Evolutionary conservation across 2,113 vertebrate species (phyloP).

Genomic region (Herpetotheres cachinnans): DNA sequence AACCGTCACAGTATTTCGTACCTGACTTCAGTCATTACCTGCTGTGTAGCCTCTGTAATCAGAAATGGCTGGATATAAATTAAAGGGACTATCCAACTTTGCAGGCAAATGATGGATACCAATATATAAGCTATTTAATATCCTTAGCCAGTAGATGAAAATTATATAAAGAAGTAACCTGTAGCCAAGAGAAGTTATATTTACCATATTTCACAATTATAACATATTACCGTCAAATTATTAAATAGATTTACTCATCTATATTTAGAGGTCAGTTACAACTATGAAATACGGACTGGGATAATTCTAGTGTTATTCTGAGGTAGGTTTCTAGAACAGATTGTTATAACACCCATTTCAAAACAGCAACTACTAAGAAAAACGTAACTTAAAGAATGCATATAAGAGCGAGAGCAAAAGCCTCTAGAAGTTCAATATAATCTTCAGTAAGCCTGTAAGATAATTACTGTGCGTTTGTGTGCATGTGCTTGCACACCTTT

Average conservation of each 20-base stretch:
- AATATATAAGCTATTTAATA: constrained; percentile 51
- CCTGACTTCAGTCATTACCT: constrained; percentile 25
- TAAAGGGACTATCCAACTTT: constrained; percentile 66
- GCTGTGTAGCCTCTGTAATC: neutral
- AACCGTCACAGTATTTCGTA: neutral
- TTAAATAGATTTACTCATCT: neutral
- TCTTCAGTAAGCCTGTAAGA: neutral
- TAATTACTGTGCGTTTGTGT: neutral
- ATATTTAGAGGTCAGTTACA: constrained; percentile 19
- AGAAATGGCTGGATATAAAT: constrained; percentile 7
- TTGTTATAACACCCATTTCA: neutral
- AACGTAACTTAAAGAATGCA: neutral
- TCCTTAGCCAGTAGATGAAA: constrained; percentile 4
- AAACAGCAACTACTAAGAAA: constrained; percentile 5
- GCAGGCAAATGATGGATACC: constrained; percentile 70
- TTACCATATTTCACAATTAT: constrained; percentile 4
- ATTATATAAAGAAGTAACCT: constrained; percentile 7
- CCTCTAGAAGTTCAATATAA: neutral
- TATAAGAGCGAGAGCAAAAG: neutral
- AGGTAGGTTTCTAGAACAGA: neutral
- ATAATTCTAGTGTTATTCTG: neutral
- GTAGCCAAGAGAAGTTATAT: constrained; percentile 19
- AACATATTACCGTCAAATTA: constrained; percentile 3
- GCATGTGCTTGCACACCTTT: neutral
- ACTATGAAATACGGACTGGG: neutral